Evolutionary conservation across 2,797 vertebrate genomes (phyloP), one percentile per base, ranked within the genome.

Genomic region (Cetoscarus ocellatus): DNA sequence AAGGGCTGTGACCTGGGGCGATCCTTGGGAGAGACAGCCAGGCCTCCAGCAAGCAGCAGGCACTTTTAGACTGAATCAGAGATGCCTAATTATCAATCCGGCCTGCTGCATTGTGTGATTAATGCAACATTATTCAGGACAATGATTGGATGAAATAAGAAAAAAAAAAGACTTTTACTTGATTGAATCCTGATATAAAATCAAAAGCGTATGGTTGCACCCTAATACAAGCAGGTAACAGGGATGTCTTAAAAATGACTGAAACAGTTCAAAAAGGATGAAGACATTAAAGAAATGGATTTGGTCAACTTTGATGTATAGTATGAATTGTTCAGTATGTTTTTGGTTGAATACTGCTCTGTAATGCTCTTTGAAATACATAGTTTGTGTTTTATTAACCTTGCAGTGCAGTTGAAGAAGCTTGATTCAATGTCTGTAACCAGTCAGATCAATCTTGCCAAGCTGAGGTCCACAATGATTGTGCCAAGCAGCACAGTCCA

Each of bases 1-100:
- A 82, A 80, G 58, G 67, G 60, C 36, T 79, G 67, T 77, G 77
- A 67, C 77, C 60, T 17, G 64, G 42, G 81, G 77, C 68, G 3
- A 73, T 74, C 60, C 72, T 80, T 63, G 61, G 42, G 70, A 80
- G 67, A 79, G 58, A 51, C 60, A 79, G 73, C 14, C 75, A 42
- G 74, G 72, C 73, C 84, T 65, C 77, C 51, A 70, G 74, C 77
- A 67, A 78, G 67, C 73, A 80, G 68, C 65, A 68, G 80, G 71
- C 56, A 49, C 10, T 69, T 63, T 54, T 40, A 68, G 8, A 72
- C 61, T 51, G 48, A 79, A 77, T 75, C 38, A 71, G 55, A 78
- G 40, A 5, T 6, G 58, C 19, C 58, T 72, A 58, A 82, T 88
- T 80, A 76, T 68, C 59, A 61, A 18, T 42, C 36, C 17, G 42